Evolutionary conservation across 2,797 vertebrate species (phyloP).

Genomic region (Xiphophorus birchmanni): DNA sequence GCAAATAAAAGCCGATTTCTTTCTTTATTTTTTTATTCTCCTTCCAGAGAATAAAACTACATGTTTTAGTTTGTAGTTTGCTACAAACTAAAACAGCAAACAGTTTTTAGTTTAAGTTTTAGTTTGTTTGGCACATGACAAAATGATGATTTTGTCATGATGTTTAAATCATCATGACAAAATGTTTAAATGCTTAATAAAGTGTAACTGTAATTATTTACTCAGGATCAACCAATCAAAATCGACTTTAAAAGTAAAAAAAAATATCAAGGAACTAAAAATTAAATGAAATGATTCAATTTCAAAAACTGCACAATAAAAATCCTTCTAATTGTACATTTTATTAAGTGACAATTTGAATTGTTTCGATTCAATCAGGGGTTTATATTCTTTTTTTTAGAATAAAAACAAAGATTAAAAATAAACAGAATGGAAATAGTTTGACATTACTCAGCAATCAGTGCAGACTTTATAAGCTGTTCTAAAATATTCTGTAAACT

Average conservation of each 20-base stretch:
- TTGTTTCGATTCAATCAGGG: not conserved
- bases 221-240: too few species aligned
- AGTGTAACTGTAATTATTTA: too few species aligned
- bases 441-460: not conserved
- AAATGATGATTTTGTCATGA: too few species aligned
- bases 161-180: too few species aligned
- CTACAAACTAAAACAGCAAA: too few species aligned
- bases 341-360: not conserved
- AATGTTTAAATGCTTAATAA: too few species aligned
- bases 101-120: too few species aligned
- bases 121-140: too few species aligned
- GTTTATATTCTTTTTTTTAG: too few species aligned
- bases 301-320: not conserved
- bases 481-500: not conserved
- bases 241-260: not conserved
- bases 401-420: not conserved
- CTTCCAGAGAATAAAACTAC: too few species aligned
- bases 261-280: not conserved
- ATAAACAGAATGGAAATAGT: not conserved
- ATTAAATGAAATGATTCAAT: not conserved
- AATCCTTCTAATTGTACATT: not conserved
- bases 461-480: not conserved
- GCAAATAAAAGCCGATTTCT: too few species aligned
- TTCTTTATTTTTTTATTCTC: too few species aligned
- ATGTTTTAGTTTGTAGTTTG: not conserved